Evolutionary conservation across 1,140 invertebrate species (phyloP), one percentile per base, ranked within the genome.

Genomic region (Polyergus mexicanus): DNA sequence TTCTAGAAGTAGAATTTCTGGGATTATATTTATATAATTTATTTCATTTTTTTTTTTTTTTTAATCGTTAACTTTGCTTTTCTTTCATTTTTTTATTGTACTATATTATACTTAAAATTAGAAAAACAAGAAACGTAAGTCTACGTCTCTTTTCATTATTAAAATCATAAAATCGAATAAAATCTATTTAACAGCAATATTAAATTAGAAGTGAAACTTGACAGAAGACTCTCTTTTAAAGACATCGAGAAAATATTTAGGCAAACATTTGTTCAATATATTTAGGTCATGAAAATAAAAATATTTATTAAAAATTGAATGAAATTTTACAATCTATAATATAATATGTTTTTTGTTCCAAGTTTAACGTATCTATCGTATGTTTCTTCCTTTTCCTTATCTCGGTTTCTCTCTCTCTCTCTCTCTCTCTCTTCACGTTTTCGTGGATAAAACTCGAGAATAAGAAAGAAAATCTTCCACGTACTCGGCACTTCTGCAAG

Each of bases 391-490:
- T 74, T 74, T 75, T 54, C 44, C 47, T 63, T 76, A 63, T 47
- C 19, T 32, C 22, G 3, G 2, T 38, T 11, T 56, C 3, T 51
- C 7, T 41, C 44, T 35, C 22, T 54, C 3, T 80, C 47, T 66
- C 22, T 28, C n/a, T n/a, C n/a, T 78, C 78, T 66, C 60, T 80
- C 68, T 83, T 51, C 28, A 13, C 1, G 47, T 22, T 38, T 51
- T 32, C 32, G 7, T 54, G 65, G 38, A 22, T 28, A 62, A 54
- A 58, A 35, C 19, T 25, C n/a, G 54, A 11, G 60, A 65, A 56
- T 74, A 47, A 84, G 35, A 63, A 22, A 71, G 85, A 76, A 86
- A 86, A 83, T 86, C 56, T 69, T 85, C 32, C 56, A 77, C 60
- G 62, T 69, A 63, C 28, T 60, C 58, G 28, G 25, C 41, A 65